Base-by-base conservation (phyloP, 2,113 vertebrate genomes). In the Macquaria australasica region DNA sequence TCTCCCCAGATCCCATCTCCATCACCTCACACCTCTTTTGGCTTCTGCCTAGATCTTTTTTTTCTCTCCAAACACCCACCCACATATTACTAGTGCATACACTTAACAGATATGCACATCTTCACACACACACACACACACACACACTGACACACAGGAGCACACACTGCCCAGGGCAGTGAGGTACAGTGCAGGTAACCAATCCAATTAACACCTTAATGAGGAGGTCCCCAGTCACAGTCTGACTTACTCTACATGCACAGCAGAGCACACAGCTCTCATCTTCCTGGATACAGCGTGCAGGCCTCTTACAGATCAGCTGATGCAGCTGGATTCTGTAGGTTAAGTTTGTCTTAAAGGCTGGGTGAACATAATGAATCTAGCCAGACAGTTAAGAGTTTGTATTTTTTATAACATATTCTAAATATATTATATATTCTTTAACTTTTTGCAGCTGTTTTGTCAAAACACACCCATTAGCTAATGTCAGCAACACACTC, bases 151-250 rank as follows among this genome's bases (percentile, higher is more conserved):
- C 23, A 31, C 58, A 70, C 25, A 79, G 20, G 9, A 10, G n/a
- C 48, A 70, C 83, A 83, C 73, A 23, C 21, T 39, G 84, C 87
- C 83, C 77, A 74, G 81, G 85, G 72, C 87, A 80, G 51, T 59
- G 71, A 70, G 82, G 89, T 83, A 88, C 80, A 81, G 84, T 18
- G 85, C 67, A 90, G 86, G 87, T 91, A 90, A 90, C 86, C 89
- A 79, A 92, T 73, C 90, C 86, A 93, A 94, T 94, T 93, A 93
- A 86, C 90, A 93, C 90, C 91, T 79, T 92, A 93, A 93, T 92
- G 88, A 93, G 90, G 86, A 75, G 87, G 89, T 90, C 92, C 87
- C 87, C 72, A 71, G 88, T 88, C 67, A 64, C 78, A 74, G 73
- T 16, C 81, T 14, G 84, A 73, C 70, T 80, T 25, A 23, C 68